phyloP scores from a whole-genome alignment of 2,113 vertebrate species.

The Nyctereutes procyonoides region DNA sequence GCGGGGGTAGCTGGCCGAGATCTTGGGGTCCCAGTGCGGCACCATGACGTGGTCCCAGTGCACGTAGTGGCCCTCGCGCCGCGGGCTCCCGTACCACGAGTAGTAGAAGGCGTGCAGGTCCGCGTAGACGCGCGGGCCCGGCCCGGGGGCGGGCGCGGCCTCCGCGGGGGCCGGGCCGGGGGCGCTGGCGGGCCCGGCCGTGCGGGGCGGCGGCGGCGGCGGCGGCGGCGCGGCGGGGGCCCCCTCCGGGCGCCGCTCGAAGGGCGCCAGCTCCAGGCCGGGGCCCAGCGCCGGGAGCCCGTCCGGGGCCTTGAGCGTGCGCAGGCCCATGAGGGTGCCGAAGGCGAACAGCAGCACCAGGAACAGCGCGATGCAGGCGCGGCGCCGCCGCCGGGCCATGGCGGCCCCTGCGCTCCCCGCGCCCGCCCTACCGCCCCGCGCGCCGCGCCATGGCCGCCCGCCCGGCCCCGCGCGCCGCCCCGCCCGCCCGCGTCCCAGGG shows the following conservation, averaged over 20 bases:
- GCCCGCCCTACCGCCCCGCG: neutral
- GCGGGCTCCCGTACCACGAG: conserved; percentile 92
- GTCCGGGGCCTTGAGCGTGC: conserved; percentile 92
- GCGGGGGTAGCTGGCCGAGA: conserved; percentile 93
- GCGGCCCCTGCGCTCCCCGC: conserved; percentile 72
- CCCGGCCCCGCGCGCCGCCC: conserved; percentile 7
- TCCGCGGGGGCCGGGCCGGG: conserved; percentile 78
- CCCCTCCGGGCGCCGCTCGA: conserved; percentile 60
- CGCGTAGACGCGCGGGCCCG: conserved; percentile 89
- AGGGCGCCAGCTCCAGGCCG: conserved; percentile 86
- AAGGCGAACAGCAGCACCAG: conserved; percentile 94
- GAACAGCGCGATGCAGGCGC: conserved; percentile 91
- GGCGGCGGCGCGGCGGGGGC: conserved; percentile 85
- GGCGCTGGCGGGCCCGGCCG: conserved; percentile 73
- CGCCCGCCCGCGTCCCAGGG: conserved; percentile 55
- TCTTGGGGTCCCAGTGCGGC: conserved; percentile 96
- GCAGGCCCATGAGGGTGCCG: conserved; percentile 94
- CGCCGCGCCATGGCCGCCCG: conserved; percentile 62
- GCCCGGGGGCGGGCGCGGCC: conserved; percentile 74
- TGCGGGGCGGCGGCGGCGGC: conserved; percentile 74
- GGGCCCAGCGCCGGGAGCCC: conserved; percentile 91
- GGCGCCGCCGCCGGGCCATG: conserved; percentile 92
- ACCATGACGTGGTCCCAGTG: conserved; percentile 95
- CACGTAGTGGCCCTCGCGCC: conserved; percentile 88
- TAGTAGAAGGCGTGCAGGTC: conserved; percentile 96